These are phyloP conservation scores for Emys orbicularis DNA, from an alignment of 2,797 vertebrate genomes.

Conservation along the genomic window DNA sequence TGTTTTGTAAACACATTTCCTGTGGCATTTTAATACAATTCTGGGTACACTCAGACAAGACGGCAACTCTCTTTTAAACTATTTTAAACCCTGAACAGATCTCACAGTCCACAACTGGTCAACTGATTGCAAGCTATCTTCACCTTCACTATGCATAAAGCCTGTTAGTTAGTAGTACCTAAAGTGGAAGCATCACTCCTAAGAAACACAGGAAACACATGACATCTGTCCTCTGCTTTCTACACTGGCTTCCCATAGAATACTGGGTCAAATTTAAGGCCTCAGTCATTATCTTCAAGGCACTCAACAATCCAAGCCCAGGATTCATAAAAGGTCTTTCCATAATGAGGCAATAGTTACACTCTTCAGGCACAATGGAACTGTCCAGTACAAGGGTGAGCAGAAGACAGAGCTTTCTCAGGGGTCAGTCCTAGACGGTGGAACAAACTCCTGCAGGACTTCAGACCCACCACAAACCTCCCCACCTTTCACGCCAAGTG, in stretches of 20 bases:
- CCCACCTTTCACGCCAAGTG: constrained; percentile 35
- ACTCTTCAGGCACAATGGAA: background rate
- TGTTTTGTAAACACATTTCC: background rate
- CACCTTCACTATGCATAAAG: background rate
- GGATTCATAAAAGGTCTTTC: fast-evolving
- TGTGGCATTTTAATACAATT: fast-evolving
- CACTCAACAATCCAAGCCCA: background rate
- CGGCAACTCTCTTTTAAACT: background rate
- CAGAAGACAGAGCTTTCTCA: background rate
- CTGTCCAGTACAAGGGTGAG: background rate
- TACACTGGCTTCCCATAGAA: fast-evolving
- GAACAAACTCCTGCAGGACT: constrained; percentile 10
- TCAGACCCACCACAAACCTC: constrained; percentile 60
- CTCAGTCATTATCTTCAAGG: background rate
- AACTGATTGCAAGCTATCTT: background rate
- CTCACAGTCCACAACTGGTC: no score
- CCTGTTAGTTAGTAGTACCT: background rate
- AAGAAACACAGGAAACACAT: background rate
- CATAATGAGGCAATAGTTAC: background rate
- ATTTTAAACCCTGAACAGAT: background rate
- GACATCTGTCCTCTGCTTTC: background rate
- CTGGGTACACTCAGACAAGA: background rate
- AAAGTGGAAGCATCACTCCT: background rate
- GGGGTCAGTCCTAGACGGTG: background rate
- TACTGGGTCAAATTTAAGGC: background rate